Percentiles rank a stretch among this genome's conserved stretches.
Evolutionary conservation across 35 echinoderm and acorn worm species (phyloP).

Genomic region (Patiria miniata): DNA sequence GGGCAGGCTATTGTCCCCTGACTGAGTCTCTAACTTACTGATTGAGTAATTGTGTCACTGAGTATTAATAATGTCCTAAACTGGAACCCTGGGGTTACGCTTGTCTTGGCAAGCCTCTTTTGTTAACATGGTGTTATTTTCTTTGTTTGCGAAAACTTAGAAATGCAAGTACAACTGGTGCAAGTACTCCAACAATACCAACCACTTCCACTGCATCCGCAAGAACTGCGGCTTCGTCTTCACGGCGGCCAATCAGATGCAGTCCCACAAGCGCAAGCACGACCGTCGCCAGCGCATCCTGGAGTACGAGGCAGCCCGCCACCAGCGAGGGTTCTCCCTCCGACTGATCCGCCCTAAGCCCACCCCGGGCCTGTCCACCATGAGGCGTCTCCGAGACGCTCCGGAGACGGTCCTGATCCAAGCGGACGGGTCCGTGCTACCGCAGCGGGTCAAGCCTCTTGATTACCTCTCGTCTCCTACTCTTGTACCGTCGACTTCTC

Average conservation of each 20-base stretch:
- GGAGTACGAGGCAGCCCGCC: conserved; percentile 75
- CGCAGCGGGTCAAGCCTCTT: not conserved
- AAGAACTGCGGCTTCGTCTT: conserved; percentile 91
- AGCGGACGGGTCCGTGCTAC: not conserved
- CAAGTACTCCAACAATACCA: conserved; percentile 91
- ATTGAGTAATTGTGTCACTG: no score
- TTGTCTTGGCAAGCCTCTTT: no score
- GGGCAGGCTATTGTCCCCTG: no score
- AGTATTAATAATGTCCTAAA: no score
- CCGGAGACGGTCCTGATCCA: not conserved
- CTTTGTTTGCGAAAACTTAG: conserved; percentile 24
- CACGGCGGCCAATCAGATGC: conserved; percentile 99
- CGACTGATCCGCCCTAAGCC: conserved; percentile 56
- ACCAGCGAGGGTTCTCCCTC: conserved; percentile 43
- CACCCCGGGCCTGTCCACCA: not conserved
- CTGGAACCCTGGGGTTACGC: no score
- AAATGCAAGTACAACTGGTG: conserved; percentile 86
- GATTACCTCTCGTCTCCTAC: conserved; percentile 22
- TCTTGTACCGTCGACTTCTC: not conserved
- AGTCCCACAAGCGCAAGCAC: conserved; percentile 97
- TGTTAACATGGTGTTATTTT: not conserved
- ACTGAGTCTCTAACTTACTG: no score
- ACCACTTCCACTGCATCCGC: conserved; percentile 99
- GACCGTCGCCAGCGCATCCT: conserved; percentile 93
- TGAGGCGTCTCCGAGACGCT: not conserved